These are phyloP conservation scores for Philonicus albiceps DNA, from an alignment of 2,888 invertebrate species.

Conservation along the genomic window DNA sequence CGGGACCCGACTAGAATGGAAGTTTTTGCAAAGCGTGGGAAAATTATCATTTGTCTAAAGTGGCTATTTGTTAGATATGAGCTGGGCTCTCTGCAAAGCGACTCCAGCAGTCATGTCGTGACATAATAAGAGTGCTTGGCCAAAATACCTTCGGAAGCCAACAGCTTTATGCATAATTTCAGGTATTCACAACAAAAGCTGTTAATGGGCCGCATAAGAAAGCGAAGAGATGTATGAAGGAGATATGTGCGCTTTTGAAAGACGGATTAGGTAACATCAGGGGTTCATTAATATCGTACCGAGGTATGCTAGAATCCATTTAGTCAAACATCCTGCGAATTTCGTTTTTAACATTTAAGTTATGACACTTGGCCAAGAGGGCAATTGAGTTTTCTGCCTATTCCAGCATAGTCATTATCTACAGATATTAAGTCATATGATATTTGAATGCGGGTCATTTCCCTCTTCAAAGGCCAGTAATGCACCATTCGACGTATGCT, in stretches of 20 bases:
- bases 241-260: not conserved
- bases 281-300: not conserved
- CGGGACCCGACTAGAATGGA: not conserved
- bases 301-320: not conserved
- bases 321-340: not conserved
- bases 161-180: not conserved
- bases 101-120: conserved; percentile 23
- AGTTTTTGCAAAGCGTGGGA: conserved; percentile 21
- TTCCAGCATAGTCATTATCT: not conserved
- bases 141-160: not conserved
- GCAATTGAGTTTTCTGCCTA: not conserved
- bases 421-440: not conserved
- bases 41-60: conserved; percentile 29
- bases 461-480: not conserved
- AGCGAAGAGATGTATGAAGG: not conserved
- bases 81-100: conserved; percentile 25
- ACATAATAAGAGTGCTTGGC: not conserved
- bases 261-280: not conserved
- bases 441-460: not conserved
- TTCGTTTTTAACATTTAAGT: not conserved
- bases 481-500: not conserved
- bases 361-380: not conserved
- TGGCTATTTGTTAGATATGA: conserved; percentile 17
- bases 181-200: not conserved
- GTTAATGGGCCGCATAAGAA: not conserved